Percentiles rank a stretch among this genome's conserved stretches.
Conservation (phyloP, 2,888 invertebrate species). For the Pyrgus malvae region DNA sequence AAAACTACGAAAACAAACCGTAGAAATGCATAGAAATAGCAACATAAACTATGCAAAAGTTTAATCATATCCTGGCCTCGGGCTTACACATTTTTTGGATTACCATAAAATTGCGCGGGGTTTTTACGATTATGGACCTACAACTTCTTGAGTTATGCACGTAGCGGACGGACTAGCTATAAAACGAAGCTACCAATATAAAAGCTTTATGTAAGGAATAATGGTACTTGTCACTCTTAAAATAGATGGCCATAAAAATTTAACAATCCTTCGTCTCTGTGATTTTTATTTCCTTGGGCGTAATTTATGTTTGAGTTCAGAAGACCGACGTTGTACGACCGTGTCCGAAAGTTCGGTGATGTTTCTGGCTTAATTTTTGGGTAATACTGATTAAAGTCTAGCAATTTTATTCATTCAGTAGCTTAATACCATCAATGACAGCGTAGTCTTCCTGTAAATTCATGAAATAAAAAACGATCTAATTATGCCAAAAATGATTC, state of each 20-base stretch:
- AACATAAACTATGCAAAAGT: conserved; percentile 3
- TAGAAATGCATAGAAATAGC: not conserved
- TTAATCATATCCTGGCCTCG: conserved; percentile 2
- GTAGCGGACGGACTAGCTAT: conserved; percentile 39
- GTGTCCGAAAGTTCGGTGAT: too few relatives aligned
- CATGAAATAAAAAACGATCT: too few relatives aligned
- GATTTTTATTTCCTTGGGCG: not conserved
- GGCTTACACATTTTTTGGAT: conserved; percentile 33
- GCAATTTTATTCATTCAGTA: too few relatives aligned
- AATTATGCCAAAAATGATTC: too few relatives aligned
- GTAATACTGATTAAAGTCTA: too few relatives aligned
- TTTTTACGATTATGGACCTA: conserved; percentile 47
- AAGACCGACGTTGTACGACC: too few relatives aligned
- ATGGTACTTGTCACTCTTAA: conserved; percentile 23
- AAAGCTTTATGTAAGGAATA: conserved; percentile 12
- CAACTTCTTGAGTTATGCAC: conserved; percentile 46
- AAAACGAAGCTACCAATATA: conserved; percentile 38
- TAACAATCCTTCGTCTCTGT: not conserved
- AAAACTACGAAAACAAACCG: not conserved
- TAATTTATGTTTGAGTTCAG: conserved; percentile 1
- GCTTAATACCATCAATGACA: too few relatives aligned
- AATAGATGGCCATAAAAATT: conserved; percentile 14
- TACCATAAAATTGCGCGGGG: conserved; percentile 38
- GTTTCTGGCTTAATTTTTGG: too few relatives aligned
- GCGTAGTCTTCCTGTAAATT: too few relatives aligned